These are phyloP conservation scores for Oryzias woworae DNA, from an alignment of 2,113 vertebrate species.

Conservation along the genomic window DNA sequence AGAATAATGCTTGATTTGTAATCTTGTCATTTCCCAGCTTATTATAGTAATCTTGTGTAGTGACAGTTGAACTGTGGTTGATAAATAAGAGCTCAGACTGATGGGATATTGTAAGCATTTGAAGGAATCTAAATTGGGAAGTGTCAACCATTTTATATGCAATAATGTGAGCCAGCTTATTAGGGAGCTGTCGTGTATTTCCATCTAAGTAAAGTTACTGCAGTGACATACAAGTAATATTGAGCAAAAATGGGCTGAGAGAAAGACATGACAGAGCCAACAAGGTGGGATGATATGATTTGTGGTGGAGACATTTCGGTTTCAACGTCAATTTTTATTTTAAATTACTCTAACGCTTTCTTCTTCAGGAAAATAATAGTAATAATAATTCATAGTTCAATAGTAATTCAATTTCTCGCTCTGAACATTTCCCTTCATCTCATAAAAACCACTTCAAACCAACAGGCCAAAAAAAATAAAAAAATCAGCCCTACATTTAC, in stretches of 20 bases:
- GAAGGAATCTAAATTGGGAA: conserved; percentile 28
- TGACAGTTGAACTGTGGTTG: not conserved
- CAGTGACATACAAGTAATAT: not conserved
- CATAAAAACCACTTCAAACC: too few relatives aligned
- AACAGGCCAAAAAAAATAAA: too few relatives aligned
- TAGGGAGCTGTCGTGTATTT: conserved; percentile 31
- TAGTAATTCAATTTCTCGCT: too few relatives aligned
- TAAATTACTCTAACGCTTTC: not conserved
- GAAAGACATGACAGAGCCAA: not conserved
- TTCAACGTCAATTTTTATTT: not conserved
- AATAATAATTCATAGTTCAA: too few relatives aligned
- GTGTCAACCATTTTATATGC: conserved; percentile 31
- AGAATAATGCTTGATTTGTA: conserved; percentile 30
- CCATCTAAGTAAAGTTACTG: conserved; percentile 28
- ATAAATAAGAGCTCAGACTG: conserved; percentile 4
- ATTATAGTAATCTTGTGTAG: conserved; percentile 5
- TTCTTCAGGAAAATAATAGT: too few relatives aligned
- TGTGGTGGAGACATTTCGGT: too few relatives aligned
- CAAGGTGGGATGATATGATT: not conserved
- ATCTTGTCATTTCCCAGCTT: conserved; percentile 4
- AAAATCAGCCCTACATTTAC: too few relatives aligned
- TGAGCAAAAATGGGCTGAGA: not conserved
- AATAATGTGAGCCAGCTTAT: conserved; percentile 30
- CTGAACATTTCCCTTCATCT: too few relatives aligned
- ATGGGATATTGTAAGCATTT: not conserved